Conservation (phyloP, 2,797 vertebrate species). For the Ciconia nigra region DNA sequence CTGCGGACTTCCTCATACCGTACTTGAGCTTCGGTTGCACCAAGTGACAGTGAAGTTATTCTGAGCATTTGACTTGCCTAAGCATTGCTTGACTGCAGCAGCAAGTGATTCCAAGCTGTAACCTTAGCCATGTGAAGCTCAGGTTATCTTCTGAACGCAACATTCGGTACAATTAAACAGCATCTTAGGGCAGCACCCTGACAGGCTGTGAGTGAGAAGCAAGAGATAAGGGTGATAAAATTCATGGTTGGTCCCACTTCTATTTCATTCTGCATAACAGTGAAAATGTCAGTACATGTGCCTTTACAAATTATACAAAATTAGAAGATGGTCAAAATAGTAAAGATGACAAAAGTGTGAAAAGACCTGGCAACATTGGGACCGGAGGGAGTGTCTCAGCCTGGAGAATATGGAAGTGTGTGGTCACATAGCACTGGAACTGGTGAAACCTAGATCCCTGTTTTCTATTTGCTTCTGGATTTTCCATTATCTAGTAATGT, state of each 20-base stretch:
- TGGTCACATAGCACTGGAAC: neutral
- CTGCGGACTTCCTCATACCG: rapidly evolving
- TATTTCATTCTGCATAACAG: neutral
- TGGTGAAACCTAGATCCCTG: neutral
- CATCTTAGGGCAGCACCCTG: neutral
- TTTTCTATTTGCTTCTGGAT: neutral
- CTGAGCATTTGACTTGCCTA: neutral
- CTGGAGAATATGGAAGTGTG: neutral
- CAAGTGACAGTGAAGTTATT: neutral
- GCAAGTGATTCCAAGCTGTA: neutral
- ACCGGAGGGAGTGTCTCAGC: neutral
- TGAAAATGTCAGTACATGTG: neutral
- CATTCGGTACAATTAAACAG: neutral
- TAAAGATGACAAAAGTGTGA: neutral
- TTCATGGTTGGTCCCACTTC: neutral
- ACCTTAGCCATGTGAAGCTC: neutral
- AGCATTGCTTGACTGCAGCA: neutral
- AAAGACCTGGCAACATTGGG: neutral
- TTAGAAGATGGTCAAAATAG: neutral
- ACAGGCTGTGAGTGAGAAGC: neutral
- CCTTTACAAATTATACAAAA: neutral
- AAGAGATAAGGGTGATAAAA: neutral
- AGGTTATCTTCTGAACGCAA: neutral
- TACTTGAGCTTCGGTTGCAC: neutral
- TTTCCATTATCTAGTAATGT: neutral